A percentile compares a stretch with the other conserved stretches of the same genome.
phyloP scores from a whole-genome alignment of 2,113 vertebrate genomes.

The Phylloscopus trochiloides region DNA sequence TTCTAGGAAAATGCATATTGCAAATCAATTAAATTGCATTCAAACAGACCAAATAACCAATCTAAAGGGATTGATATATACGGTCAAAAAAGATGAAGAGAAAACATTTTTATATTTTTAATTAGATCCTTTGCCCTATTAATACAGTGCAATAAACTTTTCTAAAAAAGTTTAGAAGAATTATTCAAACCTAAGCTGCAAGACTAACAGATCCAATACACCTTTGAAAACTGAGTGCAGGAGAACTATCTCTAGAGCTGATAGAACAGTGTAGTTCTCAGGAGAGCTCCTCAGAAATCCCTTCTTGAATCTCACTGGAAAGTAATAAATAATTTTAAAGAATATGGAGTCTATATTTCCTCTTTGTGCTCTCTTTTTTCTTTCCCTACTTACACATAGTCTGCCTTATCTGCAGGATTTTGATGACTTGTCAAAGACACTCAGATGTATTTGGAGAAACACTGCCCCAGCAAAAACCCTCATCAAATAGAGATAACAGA shows the following conservation, averaged over 20 bases:
- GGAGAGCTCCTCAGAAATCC: neutral
- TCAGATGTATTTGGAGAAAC: constrained; percentile 28
- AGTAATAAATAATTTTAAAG: neutral
- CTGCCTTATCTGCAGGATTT: neutral
- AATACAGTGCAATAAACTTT: neutral
- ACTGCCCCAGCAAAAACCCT: constrained; percentile 18
- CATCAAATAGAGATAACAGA: constrained; percentile 12
- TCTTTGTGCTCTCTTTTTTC: neutral
- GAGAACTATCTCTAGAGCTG: neutral
- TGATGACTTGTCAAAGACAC: constrained; percentile 13
- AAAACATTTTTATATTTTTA: neutral
- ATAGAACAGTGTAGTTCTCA: neutral
- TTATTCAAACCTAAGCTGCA: neutral
- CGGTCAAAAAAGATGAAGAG: neutral
- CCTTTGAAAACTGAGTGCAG: neutral
- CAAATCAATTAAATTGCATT: neutral
- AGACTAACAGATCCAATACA: neutral
- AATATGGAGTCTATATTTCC: neutral
- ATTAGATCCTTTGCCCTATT: neutral
- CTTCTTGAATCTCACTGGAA: neutral
- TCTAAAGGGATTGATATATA: neutral
- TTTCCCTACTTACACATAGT: neutral
- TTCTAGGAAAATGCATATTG: neutral
- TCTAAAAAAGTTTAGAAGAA: neutral
- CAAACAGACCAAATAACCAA: neutral